phyloP scores from a whole-genome alignment of 1,140 invertebrate species.

The Gryllus bimaculatus region DNA sequence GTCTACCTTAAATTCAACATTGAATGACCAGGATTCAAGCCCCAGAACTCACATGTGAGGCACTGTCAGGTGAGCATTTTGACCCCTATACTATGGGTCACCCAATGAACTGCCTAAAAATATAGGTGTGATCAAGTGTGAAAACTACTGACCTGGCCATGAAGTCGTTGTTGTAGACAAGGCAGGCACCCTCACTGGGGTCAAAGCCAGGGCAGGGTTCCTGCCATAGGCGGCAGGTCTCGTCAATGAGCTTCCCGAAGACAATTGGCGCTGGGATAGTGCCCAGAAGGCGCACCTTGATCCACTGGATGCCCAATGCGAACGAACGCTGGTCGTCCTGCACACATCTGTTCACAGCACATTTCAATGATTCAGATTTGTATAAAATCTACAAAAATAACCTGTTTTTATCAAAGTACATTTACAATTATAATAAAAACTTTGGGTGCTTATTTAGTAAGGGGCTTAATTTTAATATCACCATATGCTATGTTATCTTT shows the following conservation, averaged over 20 bases:
- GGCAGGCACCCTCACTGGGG: slow-evolving; percentile 48
- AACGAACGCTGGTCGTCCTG: slow-evolving; percentile 72
- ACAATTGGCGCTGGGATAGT: slow-evolving; percentile 79
- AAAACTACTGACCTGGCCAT: slow-evolving; percentile 50
- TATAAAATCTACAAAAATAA: not conserved
- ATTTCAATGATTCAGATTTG: not conserved
- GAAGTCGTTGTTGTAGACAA: slow-evolving; percentile 57
- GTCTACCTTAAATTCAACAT: too few species aligned
- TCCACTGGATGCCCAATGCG: slow-evolving; percentile 80
- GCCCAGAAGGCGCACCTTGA: slow-evolving; percentile 65
- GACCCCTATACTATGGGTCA: too few species aligned
- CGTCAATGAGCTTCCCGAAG: slow-evolving; percentile 75
- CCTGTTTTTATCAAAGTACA: not conserved
- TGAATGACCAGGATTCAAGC: too few species aligned
- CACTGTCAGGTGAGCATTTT: too few species aligned
- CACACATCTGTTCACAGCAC: slow-evolving; percentile 53
- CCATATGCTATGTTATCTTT: too few species aligned
- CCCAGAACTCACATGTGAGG: too few species aligned
- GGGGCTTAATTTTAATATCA: too few species aligned
- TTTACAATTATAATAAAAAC: too few species aligned
- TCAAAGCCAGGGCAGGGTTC: slow-evolving; percentile 38
- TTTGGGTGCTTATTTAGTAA: too few species aligned
- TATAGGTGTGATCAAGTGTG: too few species aligned
- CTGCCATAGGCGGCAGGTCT: slow-evolving; percentile 71
- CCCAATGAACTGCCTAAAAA: too few species aligned